These are phyloP conservation scores for Eupithecia subfuscata DNA, from an alignment of 2,888 invertebrate genomes.

Conservation along the genomic window DNA sequence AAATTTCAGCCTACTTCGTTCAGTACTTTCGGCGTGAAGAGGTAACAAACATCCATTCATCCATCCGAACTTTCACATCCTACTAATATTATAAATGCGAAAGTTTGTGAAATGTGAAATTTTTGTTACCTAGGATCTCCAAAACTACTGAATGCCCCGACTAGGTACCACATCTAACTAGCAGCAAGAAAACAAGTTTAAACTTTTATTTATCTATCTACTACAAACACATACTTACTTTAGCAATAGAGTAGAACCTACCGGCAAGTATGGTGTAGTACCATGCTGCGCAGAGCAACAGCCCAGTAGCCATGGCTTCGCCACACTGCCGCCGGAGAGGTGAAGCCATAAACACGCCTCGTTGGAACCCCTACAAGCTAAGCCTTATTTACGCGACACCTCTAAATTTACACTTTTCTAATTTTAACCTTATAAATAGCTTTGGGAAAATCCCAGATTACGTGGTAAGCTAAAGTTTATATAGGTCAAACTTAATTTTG, in stretches of 20 bases:
- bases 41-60: too few relatives aligned
- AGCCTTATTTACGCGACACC: constrained; percentile 58
- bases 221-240: not conserved
- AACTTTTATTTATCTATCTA: not conserved
- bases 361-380: constrained; percentile 75
- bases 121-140: too few relatives aligned
- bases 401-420: constrained; percentile 44
- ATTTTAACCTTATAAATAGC: constrained; percentile 35
- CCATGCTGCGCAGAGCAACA: constrained; percentile 73
- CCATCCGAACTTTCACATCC: too few relatives aligned
- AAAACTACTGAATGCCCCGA: too few relatives aligned
- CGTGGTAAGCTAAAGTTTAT: not conserved
- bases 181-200: not conserved
- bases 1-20: too few relatives aligned
- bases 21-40: too few relatives aligned
- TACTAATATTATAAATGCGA: too few relatives aligned
- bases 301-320: constrained; percentile 70
- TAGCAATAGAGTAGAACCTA: constrained; percentile 42
- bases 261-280: constrained; percentile 77
- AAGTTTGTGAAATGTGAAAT: too few relatives aligned
- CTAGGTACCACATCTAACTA: not conserved
- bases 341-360: constrained; percentile 65
- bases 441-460: constrained; percentile 3
- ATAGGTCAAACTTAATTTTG: constrained; percentile 2
- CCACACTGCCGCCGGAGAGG: constrained; percentile 52